Conservation (phyloP, 2,113 vertebrate genomes). For the Accipiter virgatus region DNA sequence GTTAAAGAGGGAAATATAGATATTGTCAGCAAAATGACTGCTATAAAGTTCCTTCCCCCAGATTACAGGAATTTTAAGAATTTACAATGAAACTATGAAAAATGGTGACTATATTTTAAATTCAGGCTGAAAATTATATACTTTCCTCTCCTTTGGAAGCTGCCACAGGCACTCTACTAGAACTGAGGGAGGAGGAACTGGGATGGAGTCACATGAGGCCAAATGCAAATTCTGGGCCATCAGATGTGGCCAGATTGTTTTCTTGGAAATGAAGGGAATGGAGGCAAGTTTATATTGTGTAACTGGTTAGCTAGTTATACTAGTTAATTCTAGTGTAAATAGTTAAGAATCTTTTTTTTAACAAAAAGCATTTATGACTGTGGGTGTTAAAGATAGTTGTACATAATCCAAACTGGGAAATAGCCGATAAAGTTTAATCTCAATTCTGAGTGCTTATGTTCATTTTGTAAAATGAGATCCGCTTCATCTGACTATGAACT, state of each 20-base stretch:
- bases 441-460: fast-evolving
- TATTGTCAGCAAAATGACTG: not conserved
- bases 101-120: not conserved
- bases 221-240: not conserved
- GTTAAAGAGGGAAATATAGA: not conserved
- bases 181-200: not conserved
- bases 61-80: not conserved
- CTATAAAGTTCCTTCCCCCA: not conserved
- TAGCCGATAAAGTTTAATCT: not conserved
- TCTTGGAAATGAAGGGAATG: not conserved
- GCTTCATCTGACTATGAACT: not conserved
- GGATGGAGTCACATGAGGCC: not conserved
- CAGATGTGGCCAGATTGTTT: not conserved
- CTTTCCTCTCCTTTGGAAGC: not conserved
- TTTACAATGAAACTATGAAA: not conserved
- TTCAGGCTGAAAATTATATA: not conserved
- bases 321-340: not conserved
- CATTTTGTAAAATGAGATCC: not conserved
- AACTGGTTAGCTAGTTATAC: not conserved
- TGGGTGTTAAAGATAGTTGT: not conserved
- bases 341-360: not conserved
- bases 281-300: not conserved
- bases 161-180: not conserved
- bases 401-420: not conserved
- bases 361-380: not conserved